A percentile compares a stretch with the other conserved stretches of the same genome.
phyloP scores from a whole-genome alignment of 2,113 vertebrate species.

The Eleginops maclovinus region DNA sequence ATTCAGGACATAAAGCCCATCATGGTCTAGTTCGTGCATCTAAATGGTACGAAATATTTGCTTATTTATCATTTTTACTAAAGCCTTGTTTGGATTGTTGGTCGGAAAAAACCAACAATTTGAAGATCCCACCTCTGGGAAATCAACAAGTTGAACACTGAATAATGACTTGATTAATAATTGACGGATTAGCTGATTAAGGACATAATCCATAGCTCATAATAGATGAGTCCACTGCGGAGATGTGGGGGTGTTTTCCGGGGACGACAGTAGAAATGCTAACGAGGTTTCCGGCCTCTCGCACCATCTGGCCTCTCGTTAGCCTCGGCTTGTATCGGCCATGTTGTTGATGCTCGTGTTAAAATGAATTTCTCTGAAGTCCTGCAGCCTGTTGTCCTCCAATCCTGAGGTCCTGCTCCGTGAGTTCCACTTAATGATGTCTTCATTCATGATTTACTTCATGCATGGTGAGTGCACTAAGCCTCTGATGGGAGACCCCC shows the following conservation, averaged over 20 bases:
- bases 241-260: slow-evolving; percentile 45
- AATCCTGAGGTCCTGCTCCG: slow-evolving; percentile 1
- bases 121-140: not conserved
- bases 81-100: not conserved
- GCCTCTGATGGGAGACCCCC: slow-evolving; percentile 27
- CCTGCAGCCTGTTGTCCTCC: slow-evolving; percentile 20
- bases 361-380: slow-evolving; percentile 25
- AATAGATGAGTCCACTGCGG: slow-evolving; percentile 15
- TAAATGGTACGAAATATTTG: not conserved
- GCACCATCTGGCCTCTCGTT: slow-evolving; percentile 70
- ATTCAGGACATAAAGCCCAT: not conserved
- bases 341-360: slow-evolving; percentile 52
- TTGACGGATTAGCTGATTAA: slow-evolving; percentile 4
- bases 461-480: slow-evolving; percentile 29
- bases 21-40: not conserved
- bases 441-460: slow-evolving; percentile 40
- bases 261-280: slow-evolving; percentile 54
- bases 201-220: slow-evolving; percentile 8
- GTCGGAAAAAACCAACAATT: not conserved
- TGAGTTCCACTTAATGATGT: slow-evolving; percentile 30
- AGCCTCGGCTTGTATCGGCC: slow-evolving; percentile 50
- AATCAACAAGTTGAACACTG: not conserved
- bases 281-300: slow-evolving; percentile 53
- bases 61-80: not conserved
- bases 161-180: slow-evolving; percentile 7